phyloP scores from a whole-genome alignment of 2,888 invertebrate species.

The Macrophya annulata region DNA sequence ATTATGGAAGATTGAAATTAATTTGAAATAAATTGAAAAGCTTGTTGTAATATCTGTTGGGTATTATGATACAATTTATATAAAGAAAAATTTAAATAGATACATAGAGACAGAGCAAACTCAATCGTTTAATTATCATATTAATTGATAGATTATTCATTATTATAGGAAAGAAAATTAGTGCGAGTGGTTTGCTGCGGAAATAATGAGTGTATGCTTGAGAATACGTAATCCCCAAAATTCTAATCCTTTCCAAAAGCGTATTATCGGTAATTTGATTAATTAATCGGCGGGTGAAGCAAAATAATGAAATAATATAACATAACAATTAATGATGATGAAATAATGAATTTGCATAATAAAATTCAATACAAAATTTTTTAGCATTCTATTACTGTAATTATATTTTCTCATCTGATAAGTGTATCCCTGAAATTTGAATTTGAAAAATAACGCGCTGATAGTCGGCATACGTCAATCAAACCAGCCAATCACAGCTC shows the following conservation, averaged over 20 bases:
- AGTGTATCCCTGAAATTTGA: conserved; percentile 22
- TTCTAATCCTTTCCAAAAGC: conserved; percentile 33
- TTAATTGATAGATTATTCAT: conserved; percentile 30
- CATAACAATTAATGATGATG: conserved; percentile 63
- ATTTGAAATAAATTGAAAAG: neutral
- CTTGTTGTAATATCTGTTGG: conserved; percentile 17
- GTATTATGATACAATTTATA: neutral
- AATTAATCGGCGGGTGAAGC: conserved; percentile 41
- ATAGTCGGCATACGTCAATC: neutral
- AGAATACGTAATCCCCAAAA: conserved; percentile 45
- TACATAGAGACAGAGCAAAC: conserved; percentile 44
- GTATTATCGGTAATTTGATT: conserved; percentile 30
- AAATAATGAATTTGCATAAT: conserved; percentile 69
- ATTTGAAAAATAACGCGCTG: neutral
- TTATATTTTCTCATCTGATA: neutral
- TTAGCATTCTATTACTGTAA: neutral
- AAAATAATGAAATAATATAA: conserved; percentile 53
- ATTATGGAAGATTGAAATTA: neutral
- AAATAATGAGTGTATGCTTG: conserved; percentile 34
- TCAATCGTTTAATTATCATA: conserved; percentile 34
- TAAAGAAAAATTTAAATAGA: neutral
- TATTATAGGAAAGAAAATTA: conserved; percentile 12
- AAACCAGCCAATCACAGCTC: neutral
- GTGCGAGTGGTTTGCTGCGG: conserved; percentile 14
- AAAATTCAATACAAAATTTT: conserved; percentile 58